Evolutionary conservation across 2,113 vertebrate genomes (phyloP).

Genomic region (Peromyscus polionotus): DNA sequence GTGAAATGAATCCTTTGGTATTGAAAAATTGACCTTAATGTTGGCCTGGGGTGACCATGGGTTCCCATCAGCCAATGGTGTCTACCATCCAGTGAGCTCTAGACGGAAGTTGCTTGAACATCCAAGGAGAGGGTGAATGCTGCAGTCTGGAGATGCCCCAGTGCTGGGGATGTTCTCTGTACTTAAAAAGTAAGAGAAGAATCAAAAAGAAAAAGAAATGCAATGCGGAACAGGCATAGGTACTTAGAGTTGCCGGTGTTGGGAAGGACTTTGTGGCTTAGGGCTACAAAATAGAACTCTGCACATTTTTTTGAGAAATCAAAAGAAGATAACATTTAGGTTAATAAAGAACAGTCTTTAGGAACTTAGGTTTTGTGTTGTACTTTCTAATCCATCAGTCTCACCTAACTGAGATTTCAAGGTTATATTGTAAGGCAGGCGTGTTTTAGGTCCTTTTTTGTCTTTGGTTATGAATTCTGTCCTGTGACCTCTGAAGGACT

Average conservation of each 20-base stretch:
- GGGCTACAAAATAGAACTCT: neutral
- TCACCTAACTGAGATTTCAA: slow-evolving; percentile 13
- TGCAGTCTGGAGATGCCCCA: neutral
- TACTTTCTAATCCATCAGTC: neutral
- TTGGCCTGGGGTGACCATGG: neutral
- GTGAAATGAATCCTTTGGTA: neutral
- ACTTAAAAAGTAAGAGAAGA: neutral
- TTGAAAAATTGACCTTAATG: neutral
- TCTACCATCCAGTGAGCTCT: neutral
- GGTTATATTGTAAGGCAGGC: neutral
- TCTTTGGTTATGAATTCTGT: neutral
- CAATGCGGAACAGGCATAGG: slow-evolving; percentile 7
- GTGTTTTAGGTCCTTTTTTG: neutral
- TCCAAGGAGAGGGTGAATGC: neutral
- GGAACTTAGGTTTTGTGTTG: neutral
- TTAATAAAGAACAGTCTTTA: neutral
- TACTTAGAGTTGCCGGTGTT: neutral
- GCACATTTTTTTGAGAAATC: no score
- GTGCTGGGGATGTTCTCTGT: neutral
- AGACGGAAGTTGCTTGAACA: neutral
- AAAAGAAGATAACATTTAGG: neutral
- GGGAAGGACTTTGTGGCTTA: neutral
- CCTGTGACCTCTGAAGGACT: neutral
- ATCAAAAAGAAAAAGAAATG: neutral
- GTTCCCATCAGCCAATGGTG: neutral